Conservation (phyloP, 1,140 invertebrate species). For the Alviniconcha marisindica region DNA sequence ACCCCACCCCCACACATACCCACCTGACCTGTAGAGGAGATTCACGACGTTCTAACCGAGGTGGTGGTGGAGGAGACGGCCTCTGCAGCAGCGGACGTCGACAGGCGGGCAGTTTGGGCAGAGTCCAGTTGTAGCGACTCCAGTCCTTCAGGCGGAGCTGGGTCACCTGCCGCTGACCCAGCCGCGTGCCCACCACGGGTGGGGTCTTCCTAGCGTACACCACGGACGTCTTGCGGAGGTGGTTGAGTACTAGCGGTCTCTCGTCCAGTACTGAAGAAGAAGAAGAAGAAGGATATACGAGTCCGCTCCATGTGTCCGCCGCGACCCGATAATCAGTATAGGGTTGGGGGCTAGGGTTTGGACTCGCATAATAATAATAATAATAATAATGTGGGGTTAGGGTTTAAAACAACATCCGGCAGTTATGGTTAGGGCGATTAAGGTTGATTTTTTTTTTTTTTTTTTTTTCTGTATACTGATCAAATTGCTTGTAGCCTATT, state of each 20-base stretch:
- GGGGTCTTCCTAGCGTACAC: slow-evolving; percentile 22
- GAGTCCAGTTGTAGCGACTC: slow-evolving; percentile 17
- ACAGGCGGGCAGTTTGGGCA: background rate
- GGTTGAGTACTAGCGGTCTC: background rate
- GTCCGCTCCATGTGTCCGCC: too few relatives aligned
- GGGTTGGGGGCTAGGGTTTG: too few relatives aligned
- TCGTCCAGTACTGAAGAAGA: slow-evolving; percentile 10
- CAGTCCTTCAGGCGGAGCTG: slow-evolving; percentile 33
- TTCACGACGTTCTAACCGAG: background rate
- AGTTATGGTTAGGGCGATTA: too few relatives aligned
- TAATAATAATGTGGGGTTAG: too few relatives aligned
- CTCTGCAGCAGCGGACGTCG: background rate
- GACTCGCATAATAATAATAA: too few relatives aligned
- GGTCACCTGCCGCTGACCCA: background rate
- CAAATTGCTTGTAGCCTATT: too few relatives aligned
- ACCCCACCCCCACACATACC: too few relatives aligned
- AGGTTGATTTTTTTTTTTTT: too few relatives aligned
- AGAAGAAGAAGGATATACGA: background rate
- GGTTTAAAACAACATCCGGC: too few relatives aligned
- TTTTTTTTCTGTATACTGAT: too few relatives aligned
- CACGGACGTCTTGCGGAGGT: slow-evolving; percentile 22
- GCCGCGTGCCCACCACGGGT: background rate
- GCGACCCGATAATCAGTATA: too few relatives aligned
- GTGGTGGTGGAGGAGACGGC: background rate
- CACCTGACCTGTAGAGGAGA: too few relatives aligned